Evolutionary conservation across 2,113 vertebrate species (phyloP).

Genomic region (Silurus meridionalis): DNA sequence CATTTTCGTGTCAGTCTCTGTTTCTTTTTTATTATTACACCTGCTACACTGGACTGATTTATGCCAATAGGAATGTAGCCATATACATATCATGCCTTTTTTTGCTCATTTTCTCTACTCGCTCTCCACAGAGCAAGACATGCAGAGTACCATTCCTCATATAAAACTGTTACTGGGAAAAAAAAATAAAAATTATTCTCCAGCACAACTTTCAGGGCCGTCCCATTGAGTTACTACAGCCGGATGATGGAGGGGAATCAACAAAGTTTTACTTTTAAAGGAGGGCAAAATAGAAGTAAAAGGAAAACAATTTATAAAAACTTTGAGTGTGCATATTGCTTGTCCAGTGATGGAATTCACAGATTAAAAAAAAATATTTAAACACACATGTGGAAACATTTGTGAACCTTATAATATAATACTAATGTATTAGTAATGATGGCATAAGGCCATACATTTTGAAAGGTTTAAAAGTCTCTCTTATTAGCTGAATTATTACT

Average conservation of each 20-base stretch:
- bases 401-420: conserved; percentile 54
- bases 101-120: background rate
- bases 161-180: conserved; percentile 18
- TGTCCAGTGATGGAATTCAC: background rate
- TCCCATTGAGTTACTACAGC: background rate
- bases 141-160: conserved; percentile 39
- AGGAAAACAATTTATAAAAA: background rate
- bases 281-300: background rate
- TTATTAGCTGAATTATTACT: background rate
- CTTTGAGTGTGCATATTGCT: background rate
- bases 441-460: background rate
- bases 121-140: background rate
- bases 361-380: conserved; percentile 56
- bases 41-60: conserved; percentile 61
- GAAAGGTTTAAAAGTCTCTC: background rate
- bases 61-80: conserved; percentile 31
- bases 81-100: background rate
- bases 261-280: conserved; percentile 16
- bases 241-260: conserved; percentile 8
- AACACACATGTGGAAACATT: conserved; percentile 66
- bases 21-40: conserved; percentile 65
- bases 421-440: background rate
- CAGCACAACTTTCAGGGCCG: conserved; percentile 14
- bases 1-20: conserved; percentile 41
- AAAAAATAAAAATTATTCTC: conserved; percentile 43